Base-by-base conservation (phyloP, 2,113 vertebrate genomes). In the Rousettus leschenaultii region DNA sequence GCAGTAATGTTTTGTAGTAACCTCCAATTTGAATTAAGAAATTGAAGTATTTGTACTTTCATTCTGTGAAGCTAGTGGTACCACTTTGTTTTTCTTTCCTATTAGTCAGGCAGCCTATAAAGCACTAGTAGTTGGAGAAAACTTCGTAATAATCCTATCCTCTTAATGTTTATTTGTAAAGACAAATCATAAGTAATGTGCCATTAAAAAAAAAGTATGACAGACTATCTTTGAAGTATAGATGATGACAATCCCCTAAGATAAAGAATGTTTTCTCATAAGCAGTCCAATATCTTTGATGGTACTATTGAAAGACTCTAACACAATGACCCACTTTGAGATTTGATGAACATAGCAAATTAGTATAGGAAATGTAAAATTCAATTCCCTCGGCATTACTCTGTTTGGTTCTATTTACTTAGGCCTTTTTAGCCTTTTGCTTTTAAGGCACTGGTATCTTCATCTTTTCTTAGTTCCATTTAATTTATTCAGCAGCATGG, bases 91-190 rank as follows among this genome's bases (percentile, higher is more conserved):
- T 95, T 45, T n/a, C 30, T 87, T 79, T 86, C 18, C n/a, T 18
- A 33, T 77, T 53, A 89, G 9, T 40, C 2, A 53, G 26, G 12
- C 35, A 80, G 4, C 77, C 35, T 51, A 51, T 35, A 89, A 38
- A 45, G 55, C 18, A 55, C 16, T 65, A 88, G 30, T 63, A 77
- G 18, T 71, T 79, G 43, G 0, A 68, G 43, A 75, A 55, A 86
- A 74, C 33, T 82, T 93, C 22, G 9, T 71, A 68, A 59, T 63
- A 78, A 79, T 40, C 45, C 4, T 24, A 15, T 59, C 15, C 22
- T 38, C 38, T 97, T 86, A 13, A 94, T 48, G 90, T 88, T 89
- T 87, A 88, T 86, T 89, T 63, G 15, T 55, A 84, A 93, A 73
- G 16, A 57, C n/a, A 85, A 89, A 84, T 95, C 38, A 35, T 24